phyloP scores from a whole-genome alignment of 2,797 vertebrate species.

The Galaxias olidus region DNA sequence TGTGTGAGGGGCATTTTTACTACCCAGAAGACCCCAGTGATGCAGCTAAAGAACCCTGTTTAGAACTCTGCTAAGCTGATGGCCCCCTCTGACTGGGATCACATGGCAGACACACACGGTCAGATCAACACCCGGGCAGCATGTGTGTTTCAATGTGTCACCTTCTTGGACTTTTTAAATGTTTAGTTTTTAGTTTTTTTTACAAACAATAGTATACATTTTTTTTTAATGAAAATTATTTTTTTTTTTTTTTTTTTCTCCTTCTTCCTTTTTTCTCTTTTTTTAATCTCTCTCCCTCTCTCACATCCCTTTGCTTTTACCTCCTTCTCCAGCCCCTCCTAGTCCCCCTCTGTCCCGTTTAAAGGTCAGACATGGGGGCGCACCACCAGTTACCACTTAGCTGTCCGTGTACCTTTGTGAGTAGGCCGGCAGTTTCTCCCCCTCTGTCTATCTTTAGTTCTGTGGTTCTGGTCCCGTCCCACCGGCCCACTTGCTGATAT shows the following conservation, averaged over 20 bases:
- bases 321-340: neutral
- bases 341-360: neutral
- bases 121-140: no score
- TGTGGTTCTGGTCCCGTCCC: constrained; percentile 15
- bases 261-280: neutral
- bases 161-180: no score
- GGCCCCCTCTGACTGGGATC: constrained; percentile 5
- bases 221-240: no score
- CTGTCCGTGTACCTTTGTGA: constrained; percentile 12
- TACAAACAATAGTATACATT: no score
- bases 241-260: no score
- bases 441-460: constrained; percentile 8
- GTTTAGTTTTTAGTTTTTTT: no score
- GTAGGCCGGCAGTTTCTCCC: constrained; percentile 1
- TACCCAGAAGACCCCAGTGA: constrained; percentile 41
- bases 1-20: constrained; percentile 47
- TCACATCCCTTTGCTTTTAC: constrained; percentile 4
- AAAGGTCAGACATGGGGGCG: neutral
- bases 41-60: constrained; percentile 31
- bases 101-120: no score
- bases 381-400: constrained; percentile 10
- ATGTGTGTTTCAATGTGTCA: no score
- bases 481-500: neutral
- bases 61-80: constrained; percentile 19
- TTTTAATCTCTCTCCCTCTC: neutral